Percentiles rank a stretch among this genome's conserved stretches.
Evolutionary conservation across 2,888 invertebrate genomes (phyloP).

Genomic region (Acrobasis repandana): DNA sequence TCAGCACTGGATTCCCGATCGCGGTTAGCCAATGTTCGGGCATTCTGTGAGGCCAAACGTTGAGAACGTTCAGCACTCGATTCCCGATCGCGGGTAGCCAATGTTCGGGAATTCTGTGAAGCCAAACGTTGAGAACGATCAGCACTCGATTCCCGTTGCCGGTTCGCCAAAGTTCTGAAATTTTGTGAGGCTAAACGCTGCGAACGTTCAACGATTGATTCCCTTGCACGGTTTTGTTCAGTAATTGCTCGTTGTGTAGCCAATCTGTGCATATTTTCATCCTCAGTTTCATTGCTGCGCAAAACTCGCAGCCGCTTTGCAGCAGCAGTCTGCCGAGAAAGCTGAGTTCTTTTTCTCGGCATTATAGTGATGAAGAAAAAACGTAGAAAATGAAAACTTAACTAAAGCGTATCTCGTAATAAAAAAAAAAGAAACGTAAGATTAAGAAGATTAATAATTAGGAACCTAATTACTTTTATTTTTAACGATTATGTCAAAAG

Average conservation of each 20-base stretch:
- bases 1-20: slow-evolving; percentile 8
- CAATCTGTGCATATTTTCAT: slow-evolving; percentile 29
- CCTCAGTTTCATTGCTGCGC: slow-evolving; percentile 30
- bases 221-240: slow-evolving; percentile 29
- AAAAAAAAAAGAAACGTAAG: too few relatives aligned
- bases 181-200: slow-evolving; percentile 21
- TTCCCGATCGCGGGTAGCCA: slow-evolving; percentile 4
- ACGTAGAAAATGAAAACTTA: too few relatives aligned
- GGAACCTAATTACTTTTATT: too few relatives aligned
- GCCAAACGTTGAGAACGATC: slow-evolving; percentile 21
- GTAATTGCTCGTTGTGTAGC: slow-evolving; percentile 31
- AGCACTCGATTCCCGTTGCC: slow-evolving; percentile 10
- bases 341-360: slow-evolving; percentile 33
- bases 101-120: slow-evolving; percentile 9
- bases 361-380: slow-evolving; percentile 19
- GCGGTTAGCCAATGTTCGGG: not conserved
- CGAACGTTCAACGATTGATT: slow-evolving; percentile 24
- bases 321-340: slow-evolving; percentile 31
- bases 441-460: too few relatives aligned
- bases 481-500: too few relatives aligned
- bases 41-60: slow-evolving; percentile 3
- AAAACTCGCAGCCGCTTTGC: slow-evolving; percentile 31
- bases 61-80: slow-evolving; percentile 12
- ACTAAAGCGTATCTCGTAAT: too few relatives aligned
- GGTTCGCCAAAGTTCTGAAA: slow-evolving; percentile 20